A percentile compares a stretch with the other conserved stretches of the same genome.
Evolutionary conservation across 2,888 invertebrate species (phyloP).

Genomic region (Orthonychiurus folsomi): DNA sequence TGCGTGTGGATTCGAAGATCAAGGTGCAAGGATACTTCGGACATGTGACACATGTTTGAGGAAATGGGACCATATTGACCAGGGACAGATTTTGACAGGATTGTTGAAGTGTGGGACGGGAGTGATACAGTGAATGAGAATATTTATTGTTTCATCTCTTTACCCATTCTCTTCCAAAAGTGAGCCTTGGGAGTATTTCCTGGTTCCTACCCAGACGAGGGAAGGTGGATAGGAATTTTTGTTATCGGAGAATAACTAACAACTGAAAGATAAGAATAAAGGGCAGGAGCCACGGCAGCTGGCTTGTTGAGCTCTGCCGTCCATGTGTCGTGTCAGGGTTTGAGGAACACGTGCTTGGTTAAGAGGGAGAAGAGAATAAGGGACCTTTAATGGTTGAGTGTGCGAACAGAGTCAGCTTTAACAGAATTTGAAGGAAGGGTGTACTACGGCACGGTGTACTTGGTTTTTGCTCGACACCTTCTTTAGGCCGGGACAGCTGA

Average conservation of each 20-base stretch:
- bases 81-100: no score
- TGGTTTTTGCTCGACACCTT: neutral
- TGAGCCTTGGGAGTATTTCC: neutral
- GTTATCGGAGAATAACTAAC: neutral
- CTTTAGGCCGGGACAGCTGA: neutral
- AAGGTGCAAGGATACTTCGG: no score
- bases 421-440: neutral
- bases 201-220: neutral
- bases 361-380: neutral
- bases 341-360: neutral
- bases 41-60: no score
- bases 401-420: neutral
- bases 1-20: no score
- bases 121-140: no score
- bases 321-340: neutral
- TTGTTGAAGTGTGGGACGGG: no score
- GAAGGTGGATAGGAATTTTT: neutral
- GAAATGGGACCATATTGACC: no score
- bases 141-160: no score
- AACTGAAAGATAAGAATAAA: conserved; percentile 1
- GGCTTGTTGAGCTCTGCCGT: neutral
- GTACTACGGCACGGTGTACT: no score
- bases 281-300: neutral
- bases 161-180: no score
- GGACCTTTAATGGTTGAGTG: neutral